Evolutionary conservation across 2,113 vertebrate species (phyloP), one percentile per base, ranked within the genome.

Genomic region (Ptilonorhynchus violaceus): DNA sequence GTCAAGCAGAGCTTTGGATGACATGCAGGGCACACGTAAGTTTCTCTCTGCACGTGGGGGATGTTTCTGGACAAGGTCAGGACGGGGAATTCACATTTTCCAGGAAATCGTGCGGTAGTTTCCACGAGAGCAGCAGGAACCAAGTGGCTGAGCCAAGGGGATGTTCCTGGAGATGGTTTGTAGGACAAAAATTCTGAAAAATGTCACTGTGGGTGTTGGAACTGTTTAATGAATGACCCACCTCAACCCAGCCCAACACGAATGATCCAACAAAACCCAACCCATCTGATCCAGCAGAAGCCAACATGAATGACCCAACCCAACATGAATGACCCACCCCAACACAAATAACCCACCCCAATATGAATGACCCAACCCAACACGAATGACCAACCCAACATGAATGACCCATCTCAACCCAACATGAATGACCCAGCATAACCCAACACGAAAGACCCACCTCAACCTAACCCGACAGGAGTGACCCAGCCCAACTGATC

Each of bases 151-250:
- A 66, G 70, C 42, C 47, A 74, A 25, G n/a, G 37, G 18, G 25
- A 31, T 28, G 2, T 72, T 88, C 63, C 87, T 89, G 58, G 75
- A 88, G 75, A 41, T 41, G 30, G n/a, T 17, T 59, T 0, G 0
- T 6, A 13, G 49, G 70, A 33, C 11, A 52, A 22, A 53, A 77
- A 10, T 42, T 30, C 31, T 49, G 69, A 10, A 41, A 81, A 69
- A 46, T 9, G 6, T 41, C 4, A 0, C 0, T 8, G 28, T 35
- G 62, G 10, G 18, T n/a, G 30, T 53, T 0, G 5, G 75, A 53
- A 13, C 16, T 4, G 20, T 39, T 60, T 19, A 15, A 4, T 63
- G 27, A 31, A 13, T 37, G 56, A 22, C 6, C 64, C 4, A 4
- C 4, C 4, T 24, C 69, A 18, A 12, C 39, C n/a, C 25, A 5